phyloP scores from a whole-genome alignment of 2,797 vertebrate genomes.

The Rhabdomys pumilio region DNA sequence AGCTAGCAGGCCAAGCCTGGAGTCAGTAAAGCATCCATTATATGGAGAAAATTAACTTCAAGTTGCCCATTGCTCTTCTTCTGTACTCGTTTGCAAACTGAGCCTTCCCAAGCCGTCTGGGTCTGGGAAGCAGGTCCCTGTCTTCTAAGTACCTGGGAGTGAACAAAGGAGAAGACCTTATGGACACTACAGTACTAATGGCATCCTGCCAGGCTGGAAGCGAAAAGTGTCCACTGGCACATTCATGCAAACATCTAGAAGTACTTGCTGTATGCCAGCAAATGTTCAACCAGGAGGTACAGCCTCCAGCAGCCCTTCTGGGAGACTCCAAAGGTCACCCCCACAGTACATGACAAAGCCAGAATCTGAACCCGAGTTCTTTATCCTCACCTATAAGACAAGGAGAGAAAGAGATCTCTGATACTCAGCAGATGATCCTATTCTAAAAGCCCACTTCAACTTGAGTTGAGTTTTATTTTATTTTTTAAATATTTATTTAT shows the following conservation, averaged over 20 bases:
- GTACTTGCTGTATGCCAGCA: not conserved
- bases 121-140: not conserved
- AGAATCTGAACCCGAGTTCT: not conserved
- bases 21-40: not conserved
- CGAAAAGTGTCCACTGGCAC: fast-evolving
- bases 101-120: not conserved
- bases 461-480: not conserved
- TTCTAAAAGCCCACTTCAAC: not conserved
- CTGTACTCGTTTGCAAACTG: not conserved
- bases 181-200: too few relatives aligned
- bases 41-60: not conserved
- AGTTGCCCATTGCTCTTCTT: not conserved
- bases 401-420: not conserved
- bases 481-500: too few relatives aligned
- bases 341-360: not conserved
- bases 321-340: not conserved
- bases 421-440: not conserved
- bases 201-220: not conserved
- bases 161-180: fast-evolving
- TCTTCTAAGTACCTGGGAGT: not conserved
- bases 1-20: not conserved
- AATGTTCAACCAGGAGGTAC: not conserved
- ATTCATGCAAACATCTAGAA: too few relatives aligned
- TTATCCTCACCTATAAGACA: not conserved
- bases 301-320: not conserved